Evolutionary conservation across 2,113 vertebrate genomes (phyloP).

Genomic region (Pitta sordida): DNA sequence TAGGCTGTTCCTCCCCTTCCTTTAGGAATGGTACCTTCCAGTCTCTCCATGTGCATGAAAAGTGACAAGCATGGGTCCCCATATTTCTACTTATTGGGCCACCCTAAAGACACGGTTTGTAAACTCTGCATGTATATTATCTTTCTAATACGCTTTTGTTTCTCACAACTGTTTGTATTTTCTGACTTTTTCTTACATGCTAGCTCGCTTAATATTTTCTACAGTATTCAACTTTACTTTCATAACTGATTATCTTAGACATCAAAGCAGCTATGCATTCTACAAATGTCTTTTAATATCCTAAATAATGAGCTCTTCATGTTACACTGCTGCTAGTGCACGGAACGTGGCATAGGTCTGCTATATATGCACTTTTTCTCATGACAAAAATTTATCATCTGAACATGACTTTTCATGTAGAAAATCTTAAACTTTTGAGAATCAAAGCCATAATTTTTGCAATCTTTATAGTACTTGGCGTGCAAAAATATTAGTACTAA

Average conservation of each 20-base stretch:
- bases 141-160: slow-evolving; percentile 74
- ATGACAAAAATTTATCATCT: background rate
- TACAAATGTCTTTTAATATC: background rate
- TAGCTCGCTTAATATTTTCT: slow-evolving; percentile 45
- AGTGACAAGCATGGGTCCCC: slow-evolving; percentile 99
- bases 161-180: slow-evolving; percentile 65
- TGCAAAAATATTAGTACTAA: background rate
- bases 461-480: background rate
- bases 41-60: slow-evolving; percentile 99
- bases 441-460: background rate
- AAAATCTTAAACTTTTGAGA: background rate
- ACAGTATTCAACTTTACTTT: background rate
- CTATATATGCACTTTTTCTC: background rate
- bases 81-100: slow-evolving; percentile 99
- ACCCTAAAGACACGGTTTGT: slow-evolving; percentile 99
- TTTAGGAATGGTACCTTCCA: slow-evolving; percentile 99
- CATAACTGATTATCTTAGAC: background rate
- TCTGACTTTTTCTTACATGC: slow-evolving; percentile 31
- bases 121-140: slow-evolving; percentile 90
- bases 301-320: background rate
- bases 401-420: background rate
- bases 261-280: background rate
- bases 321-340: background rate
- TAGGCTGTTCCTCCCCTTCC: slow-evolving; percentile 99
- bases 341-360: background rate